Evolutionary conservation across 2,888 invertebrate genomes (phyloP).

Genomic region (Urechis unicinctus): DNA sequence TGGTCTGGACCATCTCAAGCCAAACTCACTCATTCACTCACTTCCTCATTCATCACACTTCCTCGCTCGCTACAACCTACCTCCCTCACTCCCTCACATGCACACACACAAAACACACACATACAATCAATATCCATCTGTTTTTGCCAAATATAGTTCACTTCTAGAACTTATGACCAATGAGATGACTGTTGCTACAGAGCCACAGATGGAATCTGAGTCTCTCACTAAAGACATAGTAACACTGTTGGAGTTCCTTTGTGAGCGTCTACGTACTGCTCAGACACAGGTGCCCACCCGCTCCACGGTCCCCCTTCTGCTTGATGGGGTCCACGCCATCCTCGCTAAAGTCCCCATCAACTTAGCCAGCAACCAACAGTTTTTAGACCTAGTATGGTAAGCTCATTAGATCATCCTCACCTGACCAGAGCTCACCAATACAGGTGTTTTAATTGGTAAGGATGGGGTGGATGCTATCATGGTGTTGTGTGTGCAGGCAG

Average conservation of each 20-base stretch:
- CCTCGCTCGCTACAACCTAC: too few species aligned
- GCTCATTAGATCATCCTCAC: not conserved
- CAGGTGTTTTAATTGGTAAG: not conserved
- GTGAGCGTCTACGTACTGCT: constrained; percentile 62
- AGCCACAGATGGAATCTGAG: too few species aligned
- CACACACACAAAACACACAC: too few species aligned
- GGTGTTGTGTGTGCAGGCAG: constrained; percentile 60
- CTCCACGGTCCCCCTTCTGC: constrained; percentile 65
- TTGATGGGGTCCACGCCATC: constrained; percentile 79
- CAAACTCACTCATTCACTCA: too few species aligned
- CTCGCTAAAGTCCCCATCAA: constrained; percentile 59
- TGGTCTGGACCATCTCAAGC: too few species aligned
- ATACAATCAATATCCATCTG: too few species aligned
- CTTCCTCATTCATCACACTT: too few species aligned
- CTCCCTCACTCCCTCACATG: too few species aligned
- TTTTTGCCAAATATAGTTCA: too few species aligned
- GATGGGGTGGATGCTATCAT: too few species aligned
- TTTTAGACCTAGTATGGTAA: constrained; percentile 48
- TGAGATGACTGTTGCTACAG: too few species aligned
- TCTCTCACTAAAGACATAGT: constrained; percentile 65
- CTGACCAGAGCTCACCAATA: not conserved
- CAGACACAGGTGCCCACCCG: constrained; percentile 15
- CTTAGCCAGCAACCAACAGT: constrained; percentile 28
- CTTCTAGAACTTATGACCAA: too few species aligned
- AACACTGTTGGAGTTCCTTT: constrained; percentile 57